phyloP scores from a whole-genome alignment of 2,888 invertebrate species.

The Lasioglossum oenotherae region DNA sequence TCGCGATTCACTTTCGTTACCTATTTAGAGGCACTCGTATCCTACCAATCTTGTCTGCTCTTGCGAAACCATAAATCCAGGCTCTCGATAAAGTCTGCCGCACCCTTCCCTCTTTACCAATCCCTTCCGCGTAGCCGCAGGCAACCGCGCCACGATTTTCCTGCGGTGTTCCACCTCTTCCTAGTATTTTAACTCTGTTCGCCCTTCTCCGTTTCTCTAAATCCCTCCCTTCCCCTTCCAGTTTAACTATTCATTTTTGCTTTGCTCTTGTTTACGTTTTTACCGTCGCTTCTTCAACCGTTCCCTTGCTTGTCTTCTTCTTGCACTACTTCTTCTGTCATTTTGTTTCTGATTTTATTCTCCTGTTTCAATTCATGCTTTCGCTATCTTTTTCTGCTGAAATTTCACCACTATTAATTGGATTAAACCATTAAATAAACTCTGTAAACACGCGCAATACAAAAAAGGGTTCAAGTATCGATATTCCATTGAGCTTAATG shows the following conservation, averaged over 20 bases:
- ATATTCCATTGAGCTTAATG: too few species aligned
- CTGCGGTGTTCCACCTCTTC: constrained; percentile 38
- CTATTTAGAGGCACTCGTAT: constrained; percentile 23
- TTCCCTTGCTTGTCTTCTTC: background rate
- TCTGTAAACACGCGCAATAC: too few species aligned
- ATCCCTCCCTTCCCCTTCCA: background rate
- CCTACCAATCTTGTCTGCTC: constrained; percentile 38
- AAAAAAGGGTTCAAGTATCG: too few species aligned
- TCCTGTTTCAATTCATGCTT: background rate
- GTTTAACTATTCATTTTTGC: background rate
- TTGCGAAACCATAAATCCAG: constrained; percentile 70
- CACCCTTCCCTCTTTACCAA: constrained; percentile 35
- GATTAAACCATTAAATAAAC: too few species aligned
- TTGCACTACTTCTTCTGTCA: background rate
- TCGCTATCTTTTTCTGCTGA: too few species aligned
- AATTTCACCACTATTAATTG: too few species aligned
- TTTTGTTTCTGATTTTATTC: background rate
- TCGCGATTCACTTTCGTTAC: constrained; percentile 58
- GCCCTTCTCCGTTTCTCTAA: background rate
- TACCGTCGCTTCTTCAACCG: background rate
- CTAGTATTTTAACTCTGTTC: constrained; percentile 57
- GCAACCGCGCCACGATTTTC: constrained; percentile 62
- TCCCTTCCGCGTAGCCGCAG: constrained; percentile 55
- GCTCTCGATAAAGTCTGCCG: constrained; percentile 73
- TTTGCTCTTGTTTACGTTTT: constrained; percentile 11